These are phyloP conservation scores for Copsychus sechellarum DNA, from an alignment of 2,113 vertebrate genomes.

Conservation along the genomic window DNA sequence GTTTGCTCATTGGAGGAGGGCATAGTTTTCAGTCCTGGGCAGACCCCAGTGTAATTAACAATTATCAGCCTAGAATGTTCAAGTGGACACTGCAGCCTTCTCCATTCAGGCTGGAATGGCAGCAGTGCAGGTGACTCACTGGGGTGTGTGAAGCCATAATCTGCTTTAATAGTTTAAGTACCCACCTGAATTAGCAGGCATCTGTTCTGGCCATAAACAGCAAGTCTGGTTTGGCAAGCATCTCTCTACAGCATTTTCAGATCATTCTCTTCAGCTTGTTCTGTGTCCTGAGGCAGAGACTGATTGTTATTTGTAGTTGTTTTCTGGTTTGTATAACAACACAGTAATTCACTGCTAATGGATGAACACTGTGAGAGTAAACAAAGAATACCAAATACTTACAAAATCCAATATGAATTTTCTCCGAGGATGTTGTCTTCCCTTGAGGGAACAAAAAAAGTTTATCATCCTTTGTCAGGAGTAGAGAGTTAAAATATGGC, in stretches of 20 bases:
- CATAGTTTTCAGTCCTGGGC: not conserved
- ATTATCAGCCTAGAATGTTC: not conserved
- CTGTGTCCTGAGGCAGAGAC: slow-evolving; percentile 18
- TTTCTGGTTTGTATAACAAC: slow-evolving; percentile 20
- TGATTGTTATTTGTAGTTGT: slow-evolving; percentile 17
- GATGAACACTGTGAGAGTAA: slow-evolving; percentile 3
- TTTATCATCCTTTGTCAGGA: not conserved
- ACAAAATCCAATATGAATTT: not conserved
- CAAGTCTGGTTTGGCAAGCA: not conserved
- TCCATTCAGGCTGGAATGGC: not conserved
- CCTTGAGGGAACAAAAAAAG: not conserved
- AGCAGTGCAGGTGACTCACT: not conserved
- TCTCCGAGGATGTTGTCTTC: not conserved
- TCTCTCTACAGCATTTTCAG: not conserved
- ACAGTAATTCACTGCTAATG: not conserved
- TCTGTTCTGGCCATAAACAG: not conserved
- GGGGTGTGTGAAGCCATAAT: not conserved
- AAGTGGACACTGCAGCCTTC: not conserved
- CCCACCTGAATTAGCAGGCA: slow-evolving; percentile 9
- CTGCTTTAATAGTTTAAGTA: not conserved
- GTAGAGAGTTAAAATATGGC: not conserved
- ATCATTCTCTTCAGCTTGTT: not conserved
- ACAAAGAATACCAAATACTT: not conserved
- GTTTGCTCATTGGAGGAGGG: not conserved
- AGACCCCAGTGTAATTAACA: not conserved